Conservation (phyloP, 53 echinoderm and acorn worm genomes). For the Apostichopus leukothele region DNA sequence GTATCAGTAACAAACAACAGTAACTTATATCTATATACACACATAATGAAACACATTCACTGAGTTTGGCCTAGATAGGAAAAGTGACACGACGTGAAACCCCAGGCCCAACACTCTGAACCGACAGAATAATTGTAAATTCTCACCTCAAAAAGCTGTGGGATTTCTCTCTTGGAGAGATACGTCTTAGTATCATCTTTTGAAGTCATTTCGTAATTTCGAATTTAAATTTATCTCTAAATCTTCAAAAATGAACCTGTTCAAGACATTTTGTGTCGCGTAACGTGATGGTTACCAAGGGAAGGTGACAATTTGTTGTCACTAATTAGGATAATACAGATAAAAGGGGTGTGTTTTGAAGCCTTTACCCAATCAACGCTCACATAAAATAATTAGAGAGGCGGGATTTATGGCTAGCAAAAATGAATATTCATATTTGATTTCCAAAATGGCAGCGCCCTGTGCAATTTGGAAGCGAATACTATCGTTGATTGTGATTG, state of each 20-base stretch:
- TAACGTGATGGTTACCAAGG: conserved; percentile 39
- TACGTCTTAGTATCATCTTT: conserved; percentile 89
- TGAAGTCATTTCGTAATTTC: conserved; percentile 46
- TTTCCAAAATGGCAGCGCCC: conserved; percentile 39
- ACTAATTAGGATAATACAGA: conserved; percentile 2
- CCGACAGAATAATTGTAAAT: neutral
- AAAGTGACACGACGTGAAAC: too few relatives aligned
- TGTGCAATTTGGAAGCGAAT: neutral
- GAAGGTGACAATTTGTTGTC: conserved; percentile 23
- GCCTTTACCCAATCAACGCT: neutral
- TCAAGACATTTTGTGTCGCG: neutral
- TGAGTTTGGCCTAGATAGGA: too few relatives aligned
- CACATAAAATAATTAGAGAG: neutral
- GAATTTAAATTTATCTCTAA: neutral
- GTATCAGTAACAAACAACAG: too few relatives aligned
- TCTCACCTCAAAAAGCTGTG: conserved; percentile 92
- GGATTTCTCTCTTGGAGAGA: conserved; percentile 84
- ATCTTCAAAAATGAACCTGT: neutral
- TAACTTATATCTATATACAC: too few relatives aligned
- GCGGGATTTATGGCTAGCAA: neutral
- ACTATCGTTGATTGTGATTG: neutral
- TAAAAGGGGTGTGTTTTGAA: neutral
- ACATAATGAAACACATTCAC: too few relatives aligned
- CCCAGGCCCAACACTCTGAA: neutral
- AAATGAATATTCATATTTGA: neutral